Evolutionary conservation across 2,113 vertebrate species (phyloP), one percentile per base, ranked within the genome.

Genomic region (Asarcornis scutulata): DNA sequence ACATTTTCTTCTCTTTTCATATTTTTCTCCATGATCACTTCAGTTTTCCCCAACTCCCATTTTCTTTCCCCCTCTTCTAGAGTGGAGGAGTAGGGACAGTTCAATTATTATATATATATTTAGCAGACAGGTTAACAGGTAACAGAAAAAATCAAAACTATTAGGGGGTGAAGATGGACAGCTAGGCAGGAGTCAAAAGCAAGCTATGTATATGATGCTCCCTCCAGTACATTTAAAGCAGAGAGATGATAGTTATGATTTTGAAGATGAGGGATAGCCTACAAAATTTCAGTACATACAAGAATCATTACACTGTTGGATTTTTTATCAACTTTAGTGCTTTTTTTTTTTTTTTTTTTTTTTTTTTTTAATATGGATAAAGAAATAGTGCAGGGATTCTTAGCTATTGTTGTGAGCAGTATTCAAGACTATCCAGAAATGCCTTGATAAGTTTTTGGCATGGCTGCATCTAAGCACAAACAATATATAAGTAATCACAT

Each of bases 71-170:
- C 20, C 8, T 31, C 13, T 58, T 84, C 48, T 64, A 55, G 21
- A 77, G 26, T 1, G 0, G 42, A 73, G 12, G 11, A 56, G 7
- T n/a, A 6, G 7, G 12, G 17, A 69, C 14, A 50, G 1, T 63
- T 62, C 10, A 31, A 7, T 16, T 69, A 62, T 23, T 34, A 2
- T 0, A 23, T 50, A 23, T 50, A 13, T 67, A 75, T 68, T 64
- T 64, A 74, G 16, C 36, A 27, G 25, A 42, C 12, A 60, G 21
- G 50, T 71, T 74, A 75, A 56, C 38, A 85, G 40, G 13, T 72
- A 53, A 76, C 4, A 76, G 32, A 23, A 11, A 87, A 89, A 87
- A 81, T 25, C 22, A 73, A 62, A 87, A 72, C 17, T 72, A 21
- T 1, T 40, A 63, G 16, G 8, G 16, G 40, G 21, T 13, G 66